These are phyloP conservation scores for Sebastes trivittatus DNA, from an alignment of 2,797 vertebrate species.

Conservation along the genomic window DNA sequence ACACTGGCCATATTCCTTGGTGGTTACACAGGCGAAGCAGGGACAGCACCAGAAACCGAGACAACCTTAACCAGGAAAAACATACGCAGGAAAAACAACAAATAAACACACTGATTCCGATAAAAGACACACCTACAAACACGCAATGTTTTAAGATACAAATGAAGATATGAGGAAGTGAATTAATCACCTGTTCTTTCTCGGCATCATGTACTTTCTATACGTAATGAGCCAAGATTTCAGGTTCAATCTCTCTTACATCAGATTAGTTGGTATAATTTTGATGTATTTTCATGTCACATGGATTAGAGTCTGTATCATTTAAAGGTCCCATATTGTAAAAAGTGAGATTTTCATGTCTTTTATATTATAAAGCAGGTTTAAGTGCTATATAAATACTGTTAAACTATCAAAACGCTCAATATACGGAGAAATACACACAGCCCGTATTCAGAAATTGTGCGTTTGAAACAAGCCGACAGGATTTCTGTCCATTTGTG, in stretches of 20 bases:
- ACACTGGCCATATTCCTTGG: constrained; percentile 57
- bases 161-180: background rate
- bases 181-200: background rate
- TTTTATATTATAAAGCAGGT: too few species aligned
- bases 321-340: too few species aligned
- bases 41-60: constrained; percentile 75
- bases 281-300: background rate
- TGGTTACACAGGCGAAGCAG: constrained; percentile 71
- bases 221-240: background rate
- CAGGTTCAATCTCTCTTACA: background rate
- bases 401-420: too few species aligned
- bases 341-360: too few species aligned
- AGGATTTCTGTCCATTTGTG: too few species aligned
- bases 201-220: too few species aligned
- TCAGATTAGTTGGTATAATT: background rate
- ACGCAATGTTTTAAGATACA: background rate
- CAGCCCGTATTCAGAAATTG: too few species aligned
- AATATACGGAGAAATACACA: too few species aligned
- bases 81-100: background rate
- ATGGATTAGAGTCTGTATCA: background rate
- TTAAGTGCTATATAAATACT: too few species aligned
- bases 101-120: accelerated
- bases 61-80: constrained; percentile 55
- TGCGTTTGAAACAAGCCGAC: too few species aligned
- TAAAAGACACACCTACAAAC: background rate